Evolutionary conservation across 2,888 invertebrate species (phyloP).

Genomic region (Bellardia bayeri): DNA sequence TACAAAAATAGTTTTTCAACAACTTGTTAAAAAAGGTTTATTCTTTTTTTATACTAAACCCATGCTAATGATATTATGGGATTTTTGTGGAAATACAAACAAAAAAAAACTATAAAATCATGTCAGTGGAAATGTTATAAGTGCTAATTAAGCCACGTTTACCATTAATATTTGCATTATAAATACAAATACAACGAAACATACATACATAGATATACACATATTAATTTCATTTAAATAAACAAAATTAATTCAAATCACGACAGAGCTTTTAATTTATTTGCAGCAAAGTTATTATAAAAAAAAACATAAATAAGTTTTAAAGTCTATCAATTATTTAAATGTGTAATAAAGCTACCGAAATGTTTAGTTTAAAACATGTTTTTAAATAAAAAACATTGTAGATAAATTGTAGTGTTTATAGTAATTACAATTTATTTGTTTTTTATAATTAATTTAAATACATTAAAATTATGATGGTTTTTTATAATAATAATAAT

Average conservation of each 20-base stretch:
- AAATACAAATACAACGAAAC: background rate
- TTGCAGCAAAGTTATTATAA: background rate
- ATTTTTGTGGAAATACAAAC: background rate
- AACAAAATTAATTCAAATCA: conserved; percentile 1
- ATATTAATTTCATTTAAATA: conserved; percentile 15
- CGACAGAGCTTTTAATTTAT: conserved; percentile 1
- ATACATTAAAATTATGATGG: background rate
- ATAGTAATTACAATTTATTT: background rate
- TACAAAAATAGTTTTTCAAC: too few species aligned
- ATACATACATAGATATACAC: too few species aligned
- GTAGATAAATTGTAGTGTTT: background rate
- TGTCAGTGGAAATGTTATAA: background rate
- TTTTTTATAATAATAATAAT: background rate
- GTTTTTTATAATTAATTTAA: background rate
- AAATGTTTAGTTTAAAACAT: background rate
- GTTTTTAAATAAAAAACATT: background rate
- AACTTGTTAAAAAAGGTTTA: too few species aligned
- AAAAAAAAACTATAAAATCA: conserved; percentile 11
- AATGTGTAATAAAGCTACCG: background rate
- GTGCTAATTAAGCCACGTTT: conserved; percentile 5
- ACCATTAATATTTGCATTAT: conserved; percentile 1
- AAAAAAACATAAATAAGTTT: background rate
- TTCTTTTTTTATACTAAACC: too few species aligned
- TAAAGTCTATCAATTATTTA: background rate
- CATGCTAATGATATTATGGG: too few species aligned